Evolutionary conservation across 2,888 invertebrate genomes (phyloP), one percentile per base, ranked within the genome.

Genomic region (Cosmia pyralina): DNA sequence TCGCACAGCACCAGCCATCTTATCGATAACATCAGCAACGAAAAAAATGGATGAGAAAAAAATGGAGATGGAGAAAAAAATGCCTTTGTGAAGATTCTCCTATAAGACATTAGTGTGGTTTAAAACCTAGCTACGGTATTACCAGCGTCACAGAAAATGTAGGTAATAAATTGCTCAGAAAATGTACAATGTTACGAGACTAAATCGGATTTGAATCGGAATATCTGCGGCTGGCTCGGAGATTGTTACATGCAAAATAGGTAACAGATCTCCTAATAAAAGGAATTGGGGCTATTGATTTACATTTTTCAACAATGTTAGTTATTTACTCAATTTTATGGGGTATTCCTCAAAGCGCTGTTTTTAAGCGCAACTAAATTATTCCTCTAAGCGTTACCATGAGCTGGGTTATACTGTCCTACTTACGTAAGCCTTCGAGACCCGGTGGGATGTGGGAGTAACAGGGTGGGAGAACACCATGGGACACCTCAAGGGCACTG

Each of bases 201-300:
- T 15, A 38, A 75, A 76, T 75, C 38, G 38, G 28, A 76, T 76
- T 75, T 48, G 58, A 59, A 76, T 76, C 58, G 10, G 58, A 58
- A 65, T 73, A 65, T 58, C 22, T 75, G 38, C 17, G 58, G 46
- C 22, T 38, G 19, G n/a, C 53, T 41, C 6, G 22, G 44, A 59
- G 13, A 66, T 66, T 38, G 52, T 66, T 38, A n/a, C 15, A 50
- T 44, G 41, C 75, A 74, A 17, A 58, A 50, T 46, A 75, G 34
- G 34, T 38, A 22, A 22, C 58, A 22, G 4, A 38, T 6, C 34
- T 44, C 11, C 2, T 28, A 15, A 5, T 57, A 28, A 34, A n/a
- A 60, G 4, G 17, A 55, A 48, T 28, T 41, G 38, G 4, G 38
- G 19, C 3, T 38, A 38, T 28, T 46, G n/a, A 44, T n/a, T 41